Evolutionary conservation across 2,888 invertebrate species (phyloP).

Genomic region (Scaptomyza parva): DNA sequence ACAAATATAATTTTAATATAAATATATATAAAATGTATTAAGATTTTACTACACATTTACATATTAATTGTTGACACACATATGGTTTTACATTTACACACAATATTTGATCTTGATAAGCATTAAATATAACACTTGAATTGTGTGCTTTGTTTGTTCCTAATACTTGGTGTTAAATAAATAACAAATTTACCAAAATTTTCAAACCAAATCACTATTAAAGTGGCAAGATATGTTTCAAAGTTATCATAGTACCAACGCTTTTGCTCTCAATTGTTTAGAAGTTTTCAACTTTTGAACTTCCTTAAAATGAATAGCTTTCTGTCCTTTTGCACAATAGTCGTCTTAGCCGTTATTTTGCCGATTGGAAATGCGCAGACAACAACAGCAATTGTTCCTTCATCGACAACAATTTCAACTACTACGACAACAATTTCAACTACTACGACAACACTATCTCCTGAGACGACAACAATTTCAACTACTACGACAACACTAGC

Average conservation of each 20-base stretch:
- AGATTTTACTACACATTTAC: background rate
- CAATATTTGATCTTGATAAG: background rate
- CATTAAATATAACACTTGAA: constrained; percentile 12
- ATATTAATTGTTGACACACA: constrained; percentile 1
- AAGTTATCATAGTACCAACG: constrained; percentile 3
- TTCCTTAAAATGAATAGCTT: constrained; percentile 16
- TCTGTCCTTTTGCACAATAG: constrained; percentile 1
- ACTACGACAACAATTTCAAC: background rate
- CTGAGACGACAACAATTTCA: background rate
- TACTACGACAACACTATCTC: too few species aligned
- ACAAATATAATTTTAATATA: too few species aligned
- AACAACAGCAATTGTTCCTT: background rate
- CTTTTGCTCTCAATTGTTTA: background rate
- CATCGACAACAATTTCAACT: background rate
- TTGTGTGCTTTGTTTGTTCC: constrained; percentile 9
- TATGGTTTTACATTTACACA: background rate
- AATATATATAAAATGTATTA: too few species aligned
- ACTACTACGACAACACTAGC: too few species aligned
- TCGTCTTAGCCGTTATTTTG: constrained; percentile 4
- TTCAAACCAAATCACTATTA: constrained; percentile 23
- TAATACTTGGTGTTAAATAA: constrained; percentile 26
- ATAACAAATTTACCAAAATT: constrained; percentile 5
- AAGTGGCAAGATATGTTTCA: background rate
- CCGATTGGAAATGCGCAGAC: background rate
- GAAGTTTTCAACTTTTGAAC: background rate